Conservation (phyloP, 2,888 invertebrate species). For the Oligia fasciuncula region DNA sequence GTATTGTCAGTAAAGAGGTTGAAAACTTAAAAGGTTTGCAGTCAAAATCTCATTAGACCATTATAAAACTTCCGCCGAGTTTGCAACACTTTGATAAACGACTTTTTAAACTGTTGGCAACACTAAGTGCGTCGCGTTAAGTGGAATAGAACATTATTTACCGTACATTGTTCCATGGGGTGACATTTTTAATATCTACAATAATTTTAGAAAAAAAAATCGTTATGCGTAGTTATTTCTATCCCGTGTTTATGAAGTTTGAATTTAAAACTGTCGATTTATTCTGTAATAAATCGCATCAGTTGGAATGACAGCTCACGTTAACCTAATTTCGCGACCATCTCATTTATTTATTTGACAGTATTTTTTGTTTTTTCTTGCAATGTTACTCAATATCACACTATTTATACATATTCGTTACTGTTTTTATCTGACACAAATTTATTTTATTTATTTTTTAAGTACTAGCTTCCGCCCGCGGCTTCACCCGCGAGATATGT, state of each 20-base stretch:
- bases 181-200: slow-evolving; percentile 20
- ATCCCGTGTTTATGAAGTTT: not conserved
- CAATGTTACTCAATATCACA: no score
- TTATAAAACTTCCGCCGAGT: slow-evolving; percentile 81
- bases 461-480: no score
- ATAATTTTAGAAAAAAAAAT: slow-evolving; percentile 5
- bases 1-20: slow-evolving; percentile 70
- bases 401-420: no score
- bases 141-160: slow-evolving; percentile 66
- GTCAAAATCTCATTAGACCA: slow-evolving; percentile 82
- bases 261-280: not conserved
- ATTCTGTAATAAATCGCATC: not conserved
- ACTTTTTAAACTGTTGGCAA: slow-evolving; percentile 86
- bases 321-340: not conserved
- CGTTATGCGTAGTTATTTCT: not conserved
- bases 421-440: no score
- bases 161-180: slow-evolving; percentile 43
- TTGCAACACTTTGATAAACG: slow-evolving; percentile 80
- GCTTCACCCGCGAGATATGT: no score
- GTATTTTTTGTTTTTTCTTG: no score
- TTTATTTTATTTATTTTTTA: no score
- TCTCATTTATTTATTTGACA: no score
- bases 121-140: slow-evolving; percentile 71
- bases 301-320: not conserved
- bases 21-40: slow-evolving; percentile 83